A percentile compares a stretch with the other conserved stretches of the same genome.
Conservation (phyloP, 2,797 vertebrate species). For the Gephyroberyx darwinii region DNA sequence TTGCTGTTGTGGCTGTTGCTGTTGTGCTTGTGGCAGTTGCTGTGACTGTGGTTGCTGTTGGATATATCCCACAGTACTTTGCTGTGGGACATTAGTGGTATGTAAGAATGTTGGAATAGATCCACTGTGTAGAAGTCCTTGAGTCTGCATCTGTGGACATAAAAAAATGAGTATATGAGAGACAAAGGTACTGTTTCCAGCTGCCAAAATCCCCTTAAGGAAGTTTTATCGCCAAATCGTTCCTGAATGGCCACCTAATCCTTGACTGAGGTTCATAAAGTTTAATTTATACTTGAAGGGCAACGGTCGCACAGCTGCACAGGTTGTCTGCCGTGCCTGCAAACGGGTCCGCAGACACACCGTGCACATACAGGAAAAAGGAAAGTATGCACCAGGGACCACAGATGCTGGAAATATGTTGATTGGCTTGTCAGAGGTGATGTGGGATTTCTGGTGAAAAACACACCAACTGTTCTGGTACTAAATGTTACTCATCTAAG, state of each 20-base stretch:
- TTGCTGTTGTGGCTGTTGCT: conserved; percentile 73
- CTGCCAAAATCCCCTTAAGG: neutral
- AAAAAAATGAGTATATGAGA: neutral
- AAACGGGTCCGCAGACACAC: too few relatives aligned
- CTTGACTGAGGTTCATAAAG: neutral
- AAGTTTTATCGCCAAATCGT: neutral
- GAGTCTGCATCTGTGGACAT: conserved; percentile 81
- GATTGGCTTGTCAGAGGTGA: neutral
- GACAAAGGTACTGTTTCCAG: neutral
- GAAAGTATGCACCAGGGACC: too few relatives aligned
- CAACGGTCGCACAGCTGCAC: too few relatives aligned
- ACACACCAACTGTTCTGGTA: neutral
- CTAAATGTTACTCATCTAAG: neutral
- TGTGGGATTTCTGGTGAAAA: neutral
- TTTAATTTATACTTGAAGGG: neutral
- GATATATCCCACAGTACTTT: conserved; percentile 83
- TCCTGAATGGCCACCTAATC: neutral
- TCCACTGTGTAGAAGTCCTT: conserved; percentile 76
- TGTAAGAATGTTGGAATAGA: conserved; percentile 81
- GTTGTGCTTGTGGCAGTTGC: conserved; percentile 79
- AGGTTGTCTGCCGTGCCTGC: too few relatives aligned
- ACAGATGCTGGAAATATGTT: neutral
- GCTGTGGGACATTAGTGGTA: conserved; percentile 74
- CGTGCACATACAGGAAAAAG: too few relatives aligned
- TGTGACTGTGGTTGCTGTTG: conserved; percentile 80